phyloP scores from a whole-genome alignment of 2,113 vertebrate genomes.

The Cacatua alba region DNA sequence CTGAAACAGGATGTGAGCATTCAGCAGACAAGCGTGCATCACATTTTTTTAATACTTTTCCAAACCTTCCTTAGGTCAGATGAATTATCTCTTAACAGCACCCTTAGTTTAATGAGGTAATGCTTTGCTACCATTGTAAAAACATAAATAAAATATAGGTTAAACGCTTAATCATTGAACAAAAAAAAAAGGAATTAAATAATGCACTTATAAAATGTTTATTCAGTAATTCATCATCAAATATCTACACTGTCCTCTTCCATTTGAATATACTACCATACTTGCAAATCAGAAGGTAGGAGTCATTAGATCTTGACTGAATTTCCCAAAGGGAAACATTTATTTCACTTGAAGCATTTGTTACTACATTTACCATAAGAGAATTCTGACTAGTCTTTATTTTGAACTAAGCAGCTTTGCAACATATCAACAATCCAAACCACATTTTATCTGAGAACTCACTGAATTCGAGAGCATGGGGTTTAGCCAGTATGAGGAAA shows the following conservation, averaged over 20 bases:
- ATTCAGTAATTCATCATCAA: background rate
- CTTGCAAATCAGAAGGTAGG: background rate
- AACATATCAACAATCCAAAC: conserved; percentile 16
- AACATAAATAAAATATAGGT: background rate
- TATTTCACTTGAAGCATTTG: conserved; percentile 8
- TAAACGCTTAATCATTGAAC: background rate
- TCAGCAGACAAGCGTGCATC: rapidly evolving
- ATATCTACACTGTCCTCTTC: background rate
- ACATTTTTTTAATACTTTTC: background rate
- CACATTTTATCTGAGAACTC: background rate
- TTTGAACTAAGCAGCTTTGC: conserved; percentile 38
- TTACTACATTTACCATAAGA: conserved; percentile 3
- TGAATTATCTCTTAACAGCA: background rate
- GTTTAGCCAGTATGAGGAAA: background rate
- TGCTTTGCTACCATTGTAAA: background rate
- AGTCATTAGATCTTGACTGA: background rate
- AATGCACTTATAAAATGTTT: background rate
- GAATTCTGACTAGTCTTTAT: background rate
- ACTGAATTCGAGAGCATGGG: background rate
- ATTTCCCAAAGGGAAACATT: conserved; percentile 32
- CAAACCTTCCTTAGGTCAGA: background rate
- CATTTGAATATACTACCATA: background rate
- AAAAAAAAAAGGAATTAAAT: background rate
- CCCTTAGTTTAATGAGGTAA: background rate
- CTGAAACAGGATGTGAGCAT: background rate